Conservation (phyloP, 1,140 invertebrate species). For the Amyelois transitella region DNA sequence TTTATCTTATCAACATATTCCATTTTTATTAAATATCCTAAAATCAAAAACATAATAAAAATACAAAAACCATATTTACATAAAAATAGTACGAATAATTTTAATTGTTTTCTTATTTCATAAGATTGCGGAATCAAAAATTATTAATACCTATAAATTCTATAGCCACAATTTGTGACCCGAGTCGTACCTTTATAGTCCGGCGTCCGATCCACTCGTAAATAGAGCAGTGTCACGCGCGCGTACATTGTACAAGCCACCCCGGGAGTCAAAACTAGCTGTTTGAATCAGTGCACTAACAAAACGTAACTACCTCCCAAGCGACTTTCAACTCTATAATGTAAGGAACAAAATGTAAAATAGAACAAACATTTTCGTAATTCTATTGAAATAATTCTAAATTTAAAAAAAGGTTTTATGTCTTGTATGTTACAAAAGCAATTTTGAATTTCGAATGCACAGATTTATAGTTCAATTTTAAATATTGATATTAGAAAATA, state of each 20-base stretch:
- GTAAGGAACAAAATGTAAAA: slow-evolving; percentile 7
- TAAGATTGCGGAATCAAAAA: background rate
- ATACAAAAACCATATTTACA: too few relatives aligned
- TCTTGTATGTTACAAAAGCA: background rate
- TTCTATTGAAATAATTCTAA: background rate
- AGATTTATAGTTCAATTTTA: slow-evolving; percentile 23
- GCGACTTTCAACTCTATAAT: slow-evolving; percentile 15
- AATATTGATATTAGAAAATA: slow-evolving; percentile 17
- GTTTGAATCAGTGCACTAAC: slow-evolving; percentile 37
- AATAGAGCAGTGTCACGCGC: slow-evolving; percentile 67
- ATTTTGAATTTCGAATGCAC: background rate
- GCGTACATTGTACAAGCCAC: slow-evolving; percentile 61
- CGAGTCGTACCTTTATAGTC: slow-evolving; percentile 31
- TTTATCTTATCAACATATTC: too few relatives aligned
- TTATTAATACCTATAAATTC: background rate
- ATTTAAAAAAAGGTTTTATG: background rate
- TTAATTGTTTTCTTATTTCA: too few relatives aligned
- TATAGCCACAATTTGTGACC: slow-evolving; percentile 18
- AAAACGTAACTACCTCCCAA: slow-evolving; percentile 6
- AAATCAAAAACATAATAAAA: too few relatives aligned
- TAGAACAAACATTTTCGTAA: background rate
- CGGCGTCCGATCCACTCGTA: slow-evolving; percentile 44
- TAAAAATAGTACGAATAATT: too few relatives aligned
- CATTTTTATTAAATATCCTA: too few relatives aligned
- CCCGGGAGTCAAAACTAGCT: slow-evolving; percentile 59